Evolutionary conservation across 2,797 vertebrate genomes (phyloP), one percentile per base, ranked within the genome.

Genomic region (Macropodus opercularis): DNA sequence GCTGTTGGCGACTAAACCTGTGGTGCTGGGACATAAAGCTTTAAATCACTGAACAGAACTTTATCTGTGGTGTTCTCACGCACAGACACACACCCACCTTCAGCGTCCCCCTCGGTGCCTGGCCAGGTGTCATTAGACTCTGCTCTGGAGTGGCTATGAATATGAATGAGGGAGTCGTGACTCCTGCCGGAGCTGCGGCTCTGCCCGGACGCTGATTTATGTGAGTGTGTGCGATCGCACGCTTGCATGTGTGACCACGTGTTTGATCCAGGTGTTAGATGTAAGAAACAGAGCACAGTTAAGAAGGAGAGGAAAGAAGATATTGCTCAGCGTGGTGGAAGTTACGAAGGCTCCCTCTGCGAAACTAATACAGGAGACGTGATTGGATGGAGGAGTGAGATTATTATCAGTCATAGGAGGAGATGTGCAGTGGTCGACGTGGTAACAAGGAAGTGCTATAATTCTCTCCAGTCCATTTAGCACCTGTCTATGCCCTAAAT

Each of bases 161-260:
- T 90, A 86, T 88, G 66, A 88, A 89, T 87, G 74, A 87, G 81
- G 34, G 74, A 74, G 85, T 89, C 87, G 88, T 90, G 89, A 89
- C 80, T 87, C 74, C 57, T 53, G 58, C 46, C 66, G 36, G 17
- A 69, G 72, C 62, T 48, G 42, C 57, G 29, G 55, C 51, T 61
- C 60, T 56, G 32, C 32, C 4, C 2, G 6, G 34, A 31, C 8
- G 0, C 31, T 36, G 42, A 48, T 65, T 35, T 41, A 21, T 18
- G 24, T 48, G 35, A 62, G 58, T 41, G 31, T 63, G 34, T 27
- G 39, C 63, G 44, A n/a, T n/a, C n/a, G n/a, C n/a, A n/a, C n/a
- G n/a, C n/a, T n/a, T 48, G 31, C 48, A 46, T 50, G 36, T 53
- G 58, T 55, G 43, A n/a, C n/a, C n/a, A n/a, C 39, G 39, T 43